phyloP scores from a whole-genome alignment of 2,797 vertebrate species.

The Siniperca scherzeri region DNA sequence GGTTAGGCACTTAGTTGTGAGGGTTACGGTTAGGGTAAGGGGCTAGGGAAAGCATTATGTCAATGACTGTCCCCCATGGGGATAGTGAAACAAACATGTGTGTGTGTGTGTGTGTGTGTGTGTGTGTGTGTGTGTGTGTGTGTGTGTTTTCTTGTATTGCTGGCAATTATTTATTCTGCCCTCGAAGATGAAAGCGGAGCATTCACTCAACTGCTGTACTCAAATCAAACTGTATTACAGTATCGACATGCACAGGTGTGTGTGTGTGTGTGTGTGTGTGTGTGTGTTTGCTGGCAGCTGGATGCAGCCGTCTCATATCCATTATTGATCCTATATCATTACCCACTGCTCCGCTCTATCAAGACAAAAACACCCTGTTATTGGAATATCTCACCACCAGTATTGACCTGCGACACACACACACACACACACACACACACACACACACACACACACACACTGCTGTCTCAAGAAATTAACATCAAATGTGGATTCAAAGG shows the following conservation, averaged over 20 bases:
- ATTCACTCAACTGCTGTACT: conserved; percentile 45
- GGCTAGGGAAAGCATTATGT: too few relatives aligned
- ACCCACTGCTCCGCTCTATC: conserved; percentile 68
- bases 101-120: neutral
- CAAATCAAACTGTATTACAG: conserved; percentile 60
- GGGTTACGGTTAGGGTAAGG: too few relatives aligned
- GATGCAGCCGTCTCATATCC: conserved; percentile 67
- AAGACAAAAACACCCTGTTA: conserved; percentile 74
- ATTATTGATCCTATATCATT: conserved; percentile 77
- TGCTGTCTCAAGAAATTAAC: conserved; percentile 22
- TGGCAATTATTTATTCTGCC: conserved; percentile 37
- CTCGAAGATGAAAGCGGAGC: conserved; percentile 50
- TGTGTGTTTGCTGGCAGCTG: conserved; percentile 25
- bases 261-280: conserved; percentile 18
- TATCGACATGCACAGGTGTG: conserved; percentile 30
- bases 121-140: neutral
- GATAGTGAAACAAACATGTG: too few relatives aligned
- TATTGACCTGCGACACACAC: conserved; percentile 42
- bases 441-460: conserved; percentile 7
- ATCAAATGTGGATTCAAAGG: conserved; percentile 5
- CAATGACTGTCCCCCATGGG: too few relatives aligned
- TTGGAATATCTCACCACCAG: conserved; percentile 67
- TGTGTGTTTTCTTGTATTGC: conserved; percentile 20
- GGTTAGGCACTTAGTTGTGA: too few relatives aligned
- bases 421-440: conserved; percentile 43